Conservation (phyloP, 37 sponge, comb jelly and placozoan species). For the Lycopodina hypogea region DNA sequence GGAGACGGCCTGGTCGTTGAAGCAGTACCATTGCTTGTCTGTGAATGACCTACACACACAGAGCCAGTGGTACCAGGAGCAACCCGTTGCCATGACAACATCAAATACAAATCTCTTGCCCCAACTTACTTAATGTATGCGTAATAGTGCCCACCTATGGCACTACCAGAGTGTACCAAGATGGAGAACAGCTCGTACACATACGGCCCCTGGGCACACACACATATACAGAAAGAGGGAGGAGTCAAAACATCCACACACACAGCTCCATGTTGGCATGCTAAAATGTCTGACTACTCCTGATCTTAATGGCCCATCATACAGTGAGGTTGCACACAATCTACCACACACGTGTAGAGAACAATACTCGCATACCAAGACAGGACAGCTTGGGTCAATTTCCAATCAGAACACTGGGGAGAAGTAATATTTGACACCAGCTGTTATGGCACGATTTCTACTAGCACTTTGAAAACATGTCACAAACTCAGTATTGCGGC, state of each 20-base stretch:
- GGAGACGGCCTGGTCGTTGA: conserved; percentile 89
- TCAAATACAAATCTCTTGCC: neutral
- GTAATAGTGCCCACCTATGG: conserved; percentile 95
- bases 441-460: no score
- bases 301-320: no score
- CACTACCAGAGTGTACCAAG: conserved; percentile 94
- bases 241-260: no score
- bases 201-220: conserved; percentile 62
- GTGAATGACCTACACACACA: conserved; percentile 64
- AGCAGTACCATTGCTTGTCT: conserved; percentile 87
- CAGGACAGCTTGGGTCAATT: no score
- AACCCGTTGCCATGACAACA: neutral
- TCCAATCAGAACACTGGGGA: no score
- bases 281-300: neutral
- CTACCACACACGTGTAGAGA: no score
- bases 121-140: conserved; percentile 90
- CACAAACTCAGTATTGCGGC: no score
- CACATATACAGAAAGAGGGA: neutral
- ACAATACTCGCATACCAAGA: no score
- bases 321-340: no score
- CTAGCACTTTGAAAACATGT: no score
- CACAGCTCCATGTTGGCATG: no score
- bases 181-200: conserved; percentile 93
- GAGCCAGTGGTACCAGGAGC: neutral
- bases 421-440: no score